A percentile compares a stretch with the other conserved stretches of the same genome.
Evolutionary conservation across 2,113 vertebrate genomes (phyloP).

Genomic region (Rousettus leschenaultii): DNA sequence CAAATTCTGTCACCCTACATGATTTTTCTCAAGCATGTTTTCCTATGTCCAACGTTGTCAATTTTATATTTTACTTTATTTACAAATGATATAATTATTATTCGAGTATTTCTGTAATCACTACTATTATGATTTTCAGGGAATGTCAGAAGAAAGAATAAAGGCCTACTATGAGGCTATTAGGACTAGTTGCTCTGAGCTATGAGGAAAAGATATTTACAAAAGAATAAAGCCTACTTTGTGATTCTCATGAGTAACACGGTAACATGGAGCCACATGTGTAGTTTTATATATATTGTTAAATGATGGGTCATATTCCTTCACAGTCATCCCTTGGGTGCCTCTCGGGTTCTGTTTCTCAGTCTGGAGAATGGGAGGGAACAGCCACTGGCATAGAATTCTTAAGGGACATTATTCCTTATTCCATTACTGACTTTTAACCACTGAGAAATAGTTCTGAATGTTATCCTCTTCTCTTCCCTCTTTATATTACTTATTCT

Average conservation of each 20-base stretch:
- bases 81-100: neutral
- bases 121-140: neutral
- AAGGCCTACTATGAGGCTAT: neutral
- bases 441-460: neutral
- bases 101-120: neutral
- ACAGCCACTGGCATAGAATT: neutral
- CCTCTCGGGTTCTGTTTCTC: neutral
- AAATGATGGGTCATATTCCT: neutral
- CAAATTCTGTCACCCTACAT: neutral
- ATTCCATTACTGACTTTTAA: neutral
- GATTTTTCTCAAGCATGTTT: neutral
- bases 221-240: neutral
- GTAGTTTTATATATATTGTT: neutral
- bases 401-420: neutral
- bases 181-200: neutral
- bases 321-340: neutral
- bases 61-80: neutral
- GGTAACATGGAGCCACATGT: fast-evolving
- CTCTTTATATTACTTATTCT: neutral
- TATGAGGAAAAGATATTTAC: neutral
- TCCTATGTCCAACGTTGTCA: neutral
- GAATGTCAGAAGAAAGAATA: neutral
- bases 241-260: neutral
- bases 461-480: neutral
- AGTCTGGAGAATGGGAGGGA: neutral